Conservation (phyloP, 37 sponge, comb jelly and placozoan species). For the Axinella damicornis region DNA sequence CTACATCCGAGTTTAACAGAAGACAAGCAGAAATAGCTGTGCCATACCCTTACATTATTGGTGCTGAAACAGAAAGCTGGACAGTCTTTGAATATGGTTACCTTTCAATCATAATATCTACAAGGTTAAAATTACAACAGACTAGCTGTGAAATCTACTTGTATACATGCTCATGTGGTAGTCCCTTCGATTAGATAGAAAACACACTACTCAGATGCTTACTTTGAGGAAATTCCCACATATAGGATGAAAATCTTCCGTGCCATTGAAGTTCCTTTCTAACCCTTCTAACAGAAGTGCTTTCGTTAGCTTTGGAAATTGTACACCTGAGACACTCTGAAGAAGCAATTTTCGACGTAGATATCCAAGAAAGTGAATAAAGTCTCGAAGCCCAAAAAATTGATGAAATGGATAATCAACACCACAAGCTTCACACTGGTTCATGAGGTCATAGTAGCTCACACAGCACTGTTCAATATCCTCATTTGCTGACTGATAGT, state of each 20-base stretch:
- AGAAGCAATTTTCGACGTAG: constrained; percentile 65
- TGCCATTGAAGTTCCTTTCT: constrained; percentile 93
- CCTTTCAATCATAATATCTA: too few relatives aligned
- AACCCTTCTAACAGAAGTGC: constrained; percentile 73
- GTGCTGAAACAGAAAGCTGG: too few relatives aligned
- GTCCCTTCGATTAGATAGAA: too few relatives aligned
- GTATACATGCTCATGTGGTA: too few relatives aligned
- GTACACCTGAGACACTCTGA: background rate
- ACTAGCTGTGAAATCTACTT: too few relatives aligned
- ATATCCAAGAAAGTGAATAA: constrained; percentile 88
- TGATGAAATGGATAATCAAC: background rate
- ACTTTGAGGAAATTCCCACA: constrained; percentile 51
- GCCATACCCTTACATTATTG: too few relatives aligned
- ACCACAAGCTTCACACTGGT: background rate
- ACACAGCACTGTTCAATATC: constrained; percentile 64
- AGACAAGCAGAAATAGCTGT: too few relatives aligned
- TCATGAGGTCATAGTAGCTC: constrained; percentile 61
- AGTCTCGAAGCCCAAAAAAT: constrained; percentile 89
- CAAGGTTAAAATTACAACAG: too few relatives aligned
- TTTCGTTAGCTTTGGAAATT: constrained; percentile 31
- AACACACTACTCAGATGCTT: background rate
- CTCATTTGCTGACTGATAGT: background rate
- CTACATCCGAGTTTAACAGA: too few relatives aligned
- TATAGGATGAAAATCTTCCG: constrained; percentile 55
- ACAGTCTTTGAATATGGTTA: too few relatives aligned